phyloP scores from a whole-genome alignment of 2,888 invertebrate species.

The Eupithecia inturbata region DNA sequence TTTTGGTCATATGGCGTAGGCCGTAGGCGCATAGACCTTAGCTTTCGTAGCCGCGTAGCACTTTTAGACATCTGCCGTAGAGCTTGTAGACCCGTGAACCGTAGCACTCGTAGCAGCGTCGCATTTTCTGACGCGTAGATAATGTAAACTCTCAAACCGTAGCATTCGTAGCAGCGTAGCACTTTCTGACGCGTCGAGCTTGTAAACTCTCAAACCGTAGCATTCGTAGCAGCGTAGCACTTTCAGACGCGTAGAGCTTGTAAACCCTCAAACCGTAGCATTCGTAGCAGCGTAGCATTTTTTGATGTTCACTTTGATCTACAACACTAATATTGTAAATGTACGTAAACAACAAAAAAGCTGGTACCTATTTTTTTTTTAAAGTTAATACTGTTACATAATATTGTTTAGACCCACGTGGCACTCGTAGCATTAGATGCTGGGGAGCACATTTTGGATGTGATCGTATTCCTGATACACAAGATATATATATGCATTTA shows the following conservation, averaged over 20 bases:
- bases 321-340: not conserved
- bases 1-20: not conserved
- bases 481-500: not conserved
- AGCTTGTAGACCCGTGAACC: constrained; percentile 1
- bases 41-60: constrained; percentile 49
- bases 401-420: not conserved
- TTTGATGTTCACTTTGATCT: not conserved
- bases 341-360: too few relatives aligned
- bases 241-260: not conserved
- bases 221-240: not conserved
- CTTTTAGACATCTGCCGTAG: constrained; percentile 20
- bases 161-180: constrained; percentile 4
- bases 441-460: not conserved
- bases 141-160: not conserved
- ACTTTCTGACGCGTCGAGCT: constrained; percentile 20
- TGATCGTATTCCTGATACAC: not conserved
- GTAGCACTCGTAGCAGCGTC: constrained; percentile 1
- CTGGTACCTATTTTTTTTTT: too few relatives aligned
- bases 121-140: constrained; percentile 16
- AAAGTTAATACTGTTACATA: too few relatives aligned
- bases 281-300: constrained; percentile 4
- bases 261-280: constrained; percentile 46
- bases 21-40: not conserved
- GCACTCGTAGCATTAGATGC: not conserved
- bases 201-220: not conserved